phyloP scores from a whole-genome alignment of 2,113 vertebrate species.

The Tragelaphus buxtoni region DNA sequence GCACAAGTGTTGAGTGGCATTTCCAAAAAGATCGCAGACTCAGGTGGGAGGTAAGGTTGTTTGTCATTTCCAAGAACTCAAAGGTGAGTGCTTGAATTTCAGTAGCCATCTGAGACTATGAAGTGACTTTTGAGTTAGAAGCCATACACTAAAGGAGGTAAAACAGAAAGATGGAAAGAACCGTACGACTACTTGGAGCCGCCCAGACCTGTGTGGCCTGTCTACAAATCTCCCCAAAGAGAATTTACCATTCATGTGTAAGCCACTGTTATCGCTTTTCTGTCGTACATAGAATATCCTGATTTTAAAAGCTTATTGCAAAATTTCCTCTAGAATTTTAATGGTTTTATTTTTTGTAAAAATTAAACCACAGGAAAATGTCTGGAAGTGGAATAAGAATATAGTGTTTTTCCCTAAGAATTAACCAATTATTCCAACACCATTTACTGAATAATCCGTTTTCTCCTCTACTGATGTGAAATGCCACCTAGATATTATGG shows the following conservation, averaged over 20 bases:
- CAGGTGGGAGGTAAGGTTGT: neutral
- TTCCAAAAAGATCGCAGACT: neutral
- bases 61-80: neutral
- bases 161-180: neutral
- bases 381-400: neutral
- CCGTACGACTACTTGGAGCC: neutral
- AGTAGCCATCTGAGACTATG: neutral
- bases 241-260: neutral
- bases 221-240: neutral
- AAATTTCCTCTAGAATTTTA: constrained; percentile 14
- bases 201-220: neutral
- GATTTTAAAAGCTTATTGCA: neutral
- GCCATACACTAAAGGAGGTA: neutral
- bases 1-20: neutral
- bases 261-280: neutral
- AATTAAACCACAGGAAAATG: constrained; percentile 1
- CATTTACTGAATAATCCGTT: neutral
- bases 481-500: neutral
- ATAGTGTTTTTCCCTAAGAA: neutral
- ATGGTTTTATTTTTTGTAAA: neutral
- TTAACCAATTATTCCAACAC: neutral
- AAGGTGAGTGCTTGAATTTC: neutral
- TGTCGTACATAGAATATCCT: neutral
- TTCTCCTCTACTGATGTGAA: neutral
- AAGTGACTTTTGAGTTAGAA: neutral